Base-by-base conservation (phyloP, 2,113 vertebrate species). In the Nematolebias whitei region DNA sequence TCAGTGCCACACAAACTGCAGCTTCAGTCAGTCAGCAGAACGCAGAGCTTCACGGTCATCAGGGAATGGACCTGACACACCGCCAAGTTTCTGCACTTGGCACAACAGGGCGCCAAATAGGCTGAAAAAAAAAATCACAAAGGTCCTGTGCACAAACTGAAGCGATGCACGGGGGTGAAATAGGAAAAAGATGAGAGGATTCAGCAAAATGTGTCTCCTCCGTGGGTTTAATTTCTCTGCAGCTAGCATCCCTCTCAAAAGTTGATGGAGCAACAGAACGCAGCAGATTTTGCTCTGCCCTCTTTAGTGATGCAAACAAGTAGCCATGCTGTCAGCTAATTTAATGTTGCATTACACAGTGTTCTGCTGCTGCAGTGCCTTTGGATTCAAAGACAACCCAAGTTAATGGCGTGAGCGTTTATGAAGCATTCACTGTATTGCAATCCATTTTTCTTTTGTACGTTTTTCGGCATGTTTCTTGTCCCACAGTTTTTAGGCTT, bases 11-110 rank as follows among this genome's bases (percentile, higher is more conserved):
- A 72, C 55, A 67, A 63, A 65, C 71, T 22, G 77, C 64, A 74
- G 74, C 79, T 80, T 82, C 79, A 74, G 74, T 83, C 86, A 79
- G 68, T 74, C 75, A 78, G 74, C 80, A 63, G 73, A 76, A 68
- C 22, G 20, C 51, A 60, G 47, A 75, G 50, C 48, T 68, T 65
- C 68, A 56, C 22, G 63, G 76, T 79, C 74, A 78, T 62, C 77
- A n/a, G 75, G 67, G 72, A 70, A 24, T 5, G 35, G 45, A 40
- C 61, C 72, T 67, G 76, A 80, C 15, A 53, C 35, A 0, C 57
- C 4, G 83, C 77, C 76, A 87, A 74, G 45, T 52, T 57, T 56
- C 47, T 39, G 54, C 29, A 43, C 66, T 71, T 47, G 14, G 73
- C 77, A 60, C 69, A 63, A 35, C 56, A 12, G 44, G 69, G 52